Evolutionary conservation across 2,888 invertebrate genomes (phyloP).

Genomic region (Dryobotodes eremita): DNA sequence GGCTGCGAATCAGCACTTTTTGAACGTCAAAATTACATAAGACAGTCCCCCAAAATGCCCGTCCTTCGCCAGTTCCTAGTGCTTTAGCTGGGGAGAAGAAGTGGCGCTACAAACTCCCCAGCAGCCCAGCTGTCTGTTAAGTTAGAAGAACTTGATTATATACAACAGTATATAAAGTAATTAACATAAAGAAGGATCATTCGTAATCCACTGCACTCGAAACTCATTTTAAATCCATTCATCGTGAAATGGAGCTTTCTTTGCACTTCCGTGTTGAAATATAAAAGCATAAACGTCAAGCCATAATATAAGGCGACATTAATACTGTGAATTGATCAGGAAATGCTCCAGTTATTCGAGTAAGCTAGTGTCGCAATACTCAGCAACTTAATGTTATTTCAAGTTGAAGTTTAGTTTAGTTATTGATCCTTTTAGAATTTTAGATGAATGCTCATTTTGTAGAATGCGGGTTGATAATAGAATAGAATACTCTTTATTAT

Average conservation of each 20-base stretch:
- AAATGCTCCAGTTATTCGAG: constrained; percentile 46
- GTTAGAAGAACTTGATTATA: not conserved
- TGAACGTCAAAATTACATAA: not conserved
- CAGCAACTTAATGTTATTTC: constrained; percentile 7
- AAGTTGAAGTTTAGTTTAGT: not conserved
- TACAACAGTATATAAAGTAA: not conserved
- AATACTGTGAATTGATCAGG: constrained; percentile 30
- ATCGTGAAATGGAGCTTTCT: constrained; percentile 1
- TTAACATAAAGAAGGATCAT: not conserved
- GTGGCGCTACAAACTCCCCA: too few species aligned
- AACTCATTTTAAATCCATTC: not conserved
- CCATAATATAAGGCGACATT: constrained; percentile 6
- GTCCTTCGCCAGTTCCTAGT: not conserved
- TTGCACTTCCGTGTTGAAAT: constrained; percentile 27
- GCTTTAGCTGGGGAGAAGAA: not conserved
- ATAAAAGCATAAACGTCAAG: constrained; percentile 5
- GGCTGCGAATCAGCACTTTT: not conserved
- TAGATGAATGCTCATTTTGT: too few species aligned
- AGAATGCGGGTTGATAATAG: too few species aligned
- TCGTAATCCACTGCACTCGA: not conserved
- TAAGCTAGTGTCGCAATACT: constrained; percentile 5
- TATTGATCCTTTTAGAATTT: not conserved
- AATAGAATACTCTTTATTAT: too few species aligned
- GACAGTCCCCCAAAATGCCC: too few species aligned
- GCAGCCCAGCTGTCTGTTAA: not conserved